Conservation (phyloP, 2,113 vertebrate genomes). For the Chascanopsetta lugubris region DNA sequence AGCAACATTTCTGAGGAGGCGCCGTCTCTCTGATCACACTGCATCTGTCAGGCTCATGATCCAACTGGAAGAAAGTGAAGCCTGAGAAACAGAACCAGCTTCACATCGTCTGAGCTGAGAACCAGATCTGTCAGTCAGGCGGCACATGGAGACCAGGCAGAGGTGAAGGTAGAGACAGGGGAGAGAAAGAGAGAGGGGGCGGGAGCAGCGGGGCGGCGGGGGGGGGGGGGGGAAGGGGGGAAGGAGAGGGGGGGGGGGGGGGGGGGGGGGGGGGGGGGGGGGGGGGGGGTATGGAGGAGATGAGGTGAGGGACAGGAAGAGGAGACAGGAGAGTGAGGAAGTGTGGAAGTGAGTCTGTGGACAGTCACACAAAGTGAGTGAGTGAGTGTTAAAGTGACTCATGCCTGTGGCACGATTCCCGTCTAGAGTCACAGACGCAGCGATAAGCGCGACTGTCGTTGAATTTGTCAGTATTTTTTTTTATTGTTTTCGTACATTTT, state of each 20-base stretch:
- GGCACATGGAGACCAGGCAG: constrained; percentile 27
- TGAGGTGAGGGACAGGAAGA: constrained; percentile 10
- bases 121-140: constrained; percentile 67
- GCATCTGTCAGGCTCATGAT: constrained; percentile 54
- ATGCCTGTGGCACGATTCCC: not conserved
- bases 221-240: not conserved
- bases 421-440: too few relatives aligned
- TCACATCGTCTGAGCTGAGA: constrained; percentile 43
- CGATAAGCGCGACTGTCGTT: too few relatives aligned
- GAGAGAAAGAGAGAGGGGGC: constrained; percentile 12
- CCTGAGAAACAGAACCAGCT: constrained; percentile 50
- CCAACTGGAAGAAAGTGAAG: constrained; percentile 53
- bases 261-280: constrained; percentile 12
- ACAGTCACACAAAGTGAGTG: not conserved
- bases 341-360: not conserved
- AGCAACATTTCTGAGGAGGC: constrained; percentile 31
- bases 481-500: too few relatives aligned
- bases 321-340: not conserved
- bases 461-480: too few relatives aligned
- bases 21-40: constrained; percentile 24
- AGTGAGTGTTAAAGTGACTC: constrained; percentile 20
- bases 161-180: constrained; percentile 13
- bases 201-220: constrained; percentile 16
- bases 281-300: constrained; percentile 2
- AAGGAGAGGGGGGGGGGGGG: not conserved